These are phyloP conservation scores for Hippasteria phrygiana DNA, from an alignment of 53 echinoderm and acorn worm species.

Conservation along the genomic window DNA sequence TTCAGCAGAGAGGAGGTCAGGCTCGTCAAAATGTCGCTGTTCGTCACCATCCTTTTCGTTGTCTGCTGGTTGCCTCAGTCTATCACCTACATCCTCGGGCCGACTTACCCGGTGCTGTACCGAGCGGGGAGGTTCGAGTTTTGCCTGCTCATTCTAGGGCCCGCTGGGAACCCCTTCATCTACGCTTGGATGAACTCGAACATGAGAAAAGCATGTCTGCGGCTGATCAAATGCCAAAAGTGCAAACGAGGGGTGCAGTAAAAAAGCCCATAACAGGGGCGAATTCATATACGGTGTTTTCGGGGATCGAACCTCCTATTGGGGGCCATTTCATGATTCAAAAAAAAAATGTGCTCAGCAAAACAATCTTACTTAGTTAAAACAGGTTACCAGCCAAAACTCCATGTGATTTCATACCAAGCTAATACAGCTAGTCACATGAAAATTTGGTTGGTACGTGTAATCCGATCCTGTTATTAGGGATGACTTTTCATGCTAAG, in stretches of 20 bases:
- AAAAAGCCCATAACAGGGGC: background rate
- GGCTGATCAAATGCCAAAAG: constrained; percentile 29
- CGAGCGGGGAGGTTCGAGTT: background rate
- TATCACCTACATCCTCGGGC: constrained; percentile 16
- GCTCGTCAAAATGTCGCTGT: constrained; percentile 3
- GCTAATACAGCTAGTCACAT: too few relatives aligned
- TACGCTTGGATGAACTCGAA: constrained; percentile 61
- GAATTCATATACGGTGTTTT: background rate
- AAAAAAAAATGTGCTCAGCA: too few relatives aligned
- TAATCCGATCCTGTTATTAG: too few relatives aligned
- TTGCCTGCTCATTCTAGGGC: background rate
- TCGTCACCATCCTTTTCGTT: constrained; percentile 11
- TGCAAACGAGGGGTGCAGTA: background rate
- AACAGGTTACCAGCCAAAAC: too few relatives aligned
- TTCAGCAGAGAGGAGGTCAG: constrained; percentile 37
- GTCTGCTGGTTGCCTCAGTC: constrained; percentile 43
- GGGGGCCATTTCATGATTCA: too few relatives aligned
- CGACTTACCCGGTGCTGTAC: background rate
- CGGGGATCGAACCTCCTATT: too few relatives aligned
- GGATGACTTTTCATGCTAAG: too few relatives aligned
- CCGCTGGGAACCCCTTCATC: constrained; percentile 50
- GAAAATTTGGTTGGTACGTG: too few relatives aligned
- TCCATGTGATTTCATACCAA: too few relatives aligned
- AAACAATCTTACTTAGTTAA: too few relatives aligned
- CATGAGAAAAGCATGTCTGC: constrained; percentile 19